Percentiles rank a stretch among this genome's conserved stretches.
phyloP scores from a whole-genome alignment of 2,797 vertebrate genomes.

The Intellagama lesueurii region DNA sequence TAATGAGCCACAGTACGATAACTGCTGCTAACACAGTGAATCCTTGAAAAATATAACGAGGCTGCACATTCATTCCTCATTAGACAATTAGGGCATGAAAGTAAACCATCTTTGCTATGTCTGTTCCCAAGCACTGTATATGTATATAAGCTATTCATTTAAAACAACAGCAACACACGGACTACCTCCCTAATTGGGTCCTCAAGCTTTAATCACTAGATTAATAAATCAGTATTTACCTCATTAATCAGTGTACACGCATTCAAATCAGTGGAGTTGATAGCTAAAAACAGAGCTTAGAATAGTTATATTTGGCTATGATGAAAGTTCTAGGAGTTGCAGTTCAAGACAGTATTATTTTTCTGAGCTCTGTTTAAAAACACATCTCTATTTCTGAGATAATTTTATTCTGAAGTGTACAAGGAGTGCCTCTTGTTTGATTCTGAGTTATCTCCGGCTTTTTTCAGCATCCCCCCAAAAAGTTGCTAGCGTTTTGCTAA shows the following conservation, averaged over 20 bases:
- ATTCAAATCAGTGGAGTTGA: not conserved
- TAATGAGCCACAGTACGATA: conserved; percentile 49
- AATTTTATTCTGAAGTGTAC: not conserved
- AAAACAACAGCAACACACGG: not conserved
- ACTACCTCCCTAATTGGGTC: not conserved
- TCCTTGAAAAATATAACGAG: conserved; percentile 43
- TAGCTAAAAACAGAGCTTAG: not conserved
- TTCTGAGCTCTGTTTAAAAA: too few species aligned
- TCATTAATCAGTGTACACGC: not conserved
- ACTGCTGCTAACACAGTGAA: conserved; percentile 69
- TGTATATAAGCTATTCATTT: not conserved
- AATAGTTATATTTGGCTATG: too few species aligned
- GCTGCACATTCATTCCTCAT: conserved; percentile 53
- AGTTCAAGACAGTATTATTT: too few species aligned
- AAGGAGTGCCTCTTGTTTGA: too few species aligned
- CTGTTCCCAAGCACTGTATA: not conserved
- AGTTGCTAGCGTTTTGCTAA: too few species aligned
- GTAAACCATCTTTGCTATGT: not conserved
- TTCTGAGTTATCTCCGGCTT: not conserved
- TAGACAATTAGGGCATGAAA: conserved; percentile 59
- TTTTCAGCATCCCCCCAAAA: not conserved
- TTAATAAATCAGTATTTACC: not conserved
- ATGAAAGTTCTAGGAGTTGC: too few species aligned
- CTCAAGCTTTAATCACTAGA: not conserved
- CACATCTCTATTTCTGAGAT: not conserved